Base-by-base conservation (phyloP, 2,888 invertebrate genomes). In the Amiota minor region DNA sequence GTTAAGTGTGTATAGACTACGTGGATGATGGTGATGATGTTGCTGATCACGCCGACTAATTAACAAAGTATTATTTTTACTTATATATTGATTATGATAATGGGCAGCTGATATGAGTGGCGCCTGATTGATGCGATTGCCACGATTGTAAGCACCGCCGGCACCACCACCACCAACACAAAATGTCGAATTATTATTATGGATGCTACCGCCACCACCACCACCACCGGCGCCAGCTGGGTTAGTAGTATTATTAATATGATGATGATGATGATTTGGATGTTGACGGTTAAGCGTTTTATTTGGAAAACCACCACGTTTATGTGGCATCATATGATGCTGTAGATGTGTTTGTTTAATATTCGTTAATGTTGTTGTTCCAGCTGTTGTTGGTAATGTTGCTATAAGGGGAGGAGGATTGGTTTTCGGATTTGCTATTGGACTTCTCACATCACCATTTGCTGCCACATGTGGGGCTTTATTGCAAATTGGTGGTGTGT, bases 21-120 rank as follows among this genome's bases (percentile, higher is more conserved):
- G 81, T 65, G 76, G 72, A 65, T 83, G 62, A 74, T 81, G 78
- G 50, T 78, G 79, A 65, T 77, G 77, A 71, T 81, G 84, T 74
- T 79, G 88, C 75, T 83, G 86, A 11, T 85, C 82, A 6, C 85
- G 86, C 74, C 81, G 78, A 50, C 82, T 78, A 70, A 84, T 73
- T 53, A 80, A 76, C 64, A 77, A 73, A 64, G 79, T 83, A 55
- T 81, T 81, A 55, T 86, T 84, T 20, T 83, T 77, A 72, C 71
- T 77, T 47, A 81, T 80, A 77, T 86, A 87, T 80, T 85, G 87
- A 61, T 85, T 87, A 56, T 85, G 86, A 73, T 83, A 87, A 45
- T 87, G 87, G 3, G 87, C 82, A 46, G 86, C 83, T 35, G 87
- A 81, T 73, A 87, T 80, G 68, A 87, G 72, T 2, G 87, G 87